Base-by-base conservation (phyloP, 2,888 invertebrate genomes). In the Atrina japonica region DNA sequence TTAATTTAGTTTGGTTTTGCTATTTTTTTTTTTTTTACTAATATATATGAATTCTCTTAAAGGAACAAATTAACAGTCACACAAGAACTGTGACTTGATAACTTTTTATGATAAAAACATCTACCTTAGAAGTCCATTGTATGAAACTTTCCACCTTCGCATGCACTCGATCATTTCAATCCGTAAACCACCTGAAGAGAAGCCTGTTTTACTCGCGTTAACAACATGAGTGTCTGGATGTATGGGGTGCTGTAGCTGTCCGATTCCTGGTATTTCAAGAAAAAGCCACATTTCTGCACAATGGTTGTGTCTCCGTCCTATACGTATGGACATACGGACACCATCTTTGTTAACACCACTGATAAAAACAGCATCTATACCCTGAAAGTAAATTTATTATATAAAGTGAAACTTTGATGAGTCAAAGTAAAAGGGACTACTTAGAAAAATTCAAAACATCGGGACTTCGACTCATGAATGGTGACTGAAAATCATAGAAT, bases 61-160 rank as follows among this genome's bases (percentile, higher is more conserved):
- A n/a, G n/a, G n/a, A n/a, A n/a, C n/a, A n/a, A n/a, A n/a, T n/a
- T n/a, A n/a, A n/a, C n/a, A n/a, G n/a, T n/a, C n/a, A n/a, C n/a
- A n/a, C n/a, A n/a, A n/a, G n/a, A n/a, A n/a, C n/a, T n/a, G n/a
- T n/a, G n/a, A n/a, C n/a, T n/a, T n/a, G n/a, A n/a, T n/a, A n/a
- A n/a, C n/a, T n/a, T n/a, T n/a, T n/a, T n/a, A n/a, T n/a, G n/a
- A n/a, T n/a, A n/a, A n/a, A n/a, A n/a, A 21, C 9, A 23, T 27
- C 50, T 91, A 92, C 82, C 91, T 92, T 53, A 95, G 88, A n/a
- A 94, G 88, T 0, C 95, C 95, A 87, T 94, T 95, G 88, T 92
- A 96, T 35, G 93, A 89, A 21, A 96, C 91, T 82, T 95, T 92
- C 91, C 94, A 92, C 66, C 92, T 91, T 70, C 89, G 89, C 84